These are phyloP conservation scores for Amazona finschi DNA, from an alignment of 2,797 vertebrate genomes.

Conservation along the genomic window DNA sequence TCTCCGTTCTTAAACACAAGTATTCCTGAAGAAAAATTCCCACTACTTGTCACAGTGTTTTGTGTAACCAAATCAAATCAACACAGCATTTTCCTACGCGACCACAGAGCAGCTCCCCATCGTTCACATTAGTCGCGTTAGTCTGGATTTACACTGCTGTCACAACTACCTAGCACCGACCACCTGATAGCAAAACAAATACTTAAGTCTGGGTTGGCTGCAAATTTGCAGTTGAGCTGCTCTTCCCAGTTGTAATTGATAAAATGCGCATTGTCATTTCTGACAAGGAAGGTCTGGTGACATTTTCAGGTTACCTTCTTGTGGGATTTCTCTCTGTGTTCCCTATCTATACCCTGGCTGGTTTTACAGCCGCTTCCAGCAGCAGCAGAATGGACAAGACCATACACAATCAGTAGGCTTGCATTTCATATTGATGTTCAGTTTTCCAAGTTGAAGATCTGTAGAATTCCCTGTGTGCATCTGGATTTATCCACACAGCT, in stretches of 20 bases:
- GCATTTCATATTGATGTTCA: not conserved
- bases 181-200: not conserved
- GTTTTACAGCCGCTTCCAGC: not conserved
- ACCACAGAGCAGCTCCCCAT: accelerated
- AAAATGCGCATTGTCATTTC: not conserved
- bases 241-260: not conserved
- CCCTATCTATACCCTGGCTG: not conserved
- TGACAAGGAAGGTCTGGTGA: not conserved
- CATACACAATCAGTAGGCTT: not conserved
- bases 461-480: not conserved
- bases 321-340: not conserved
- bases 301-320: not conserved
- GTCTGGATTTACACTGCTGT: not conserved
- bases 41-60: not conserved
- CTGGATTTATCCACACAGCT: not conserved
- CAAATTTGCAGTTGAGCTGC: not conserved
- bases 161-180: not conserved
- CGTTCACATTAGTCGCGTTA: not conserved
- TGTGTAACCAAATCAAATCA: not conserved
- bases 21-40: not conserved
- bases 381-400: not conserved
- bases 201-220: not conserved
- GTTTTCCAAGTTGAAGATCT: not conserved
- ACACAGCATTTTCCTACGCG: accelerated
- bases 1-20: not conserved